Evolutionary conservation across 2,888 invertebrate species (phyloP).

Genomic region (Phytoseiulus persimilis): DNA sequence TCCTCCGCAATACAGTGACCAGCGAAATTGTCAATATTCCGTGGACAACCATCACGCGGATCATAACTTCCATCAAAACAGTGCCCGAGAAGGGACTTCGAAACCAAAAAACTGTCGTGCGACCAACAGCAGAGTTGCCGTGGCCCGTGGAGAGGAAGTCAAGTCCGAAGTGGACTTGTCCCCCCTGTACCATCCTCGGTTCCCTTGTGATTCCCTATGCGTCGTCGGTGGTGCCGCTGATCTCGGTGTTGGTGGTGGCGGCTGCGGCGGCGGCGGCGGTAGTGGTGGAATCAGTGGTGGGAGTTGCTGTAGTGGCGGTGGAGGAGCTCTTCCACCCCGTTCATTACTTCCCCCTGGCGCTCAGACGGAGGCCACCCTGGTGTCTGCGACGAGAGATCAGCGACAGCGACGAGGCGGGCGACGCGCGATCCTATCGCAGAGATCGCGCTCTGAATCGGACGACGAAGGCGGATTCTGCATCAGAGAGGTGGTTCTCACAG

Average conservation of each 20-base stretch:
- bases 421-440: conserved; percentile 6
- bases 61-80: background rate
- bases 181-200: background rate
- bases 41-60: background rate
- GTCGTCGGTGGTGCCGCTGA: background rate
- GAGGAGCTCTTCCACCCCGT: background rate
- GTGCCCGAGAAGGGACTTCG: background rate
- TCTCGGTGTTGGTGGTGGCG: background rate
- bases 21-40: background rate
- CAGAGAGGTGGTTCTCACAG: conserved; percentile 17
- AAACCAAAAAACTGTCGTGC: background rate
- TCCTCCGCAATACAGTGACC: background rate
- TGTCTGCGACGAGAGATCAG: background rate
- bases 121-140: background rate
- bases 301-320: background rate
- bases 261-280: background rate
- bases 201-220: background rate
- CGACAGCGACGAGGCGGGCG: conserved; percentile 11
- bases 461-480: conserved; percentile 31
- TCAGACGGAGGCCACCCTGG: conserved; percentile 8
- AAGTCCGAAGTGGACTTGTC: background rate
- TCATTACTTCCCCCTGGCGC: conserved; percentile 28
- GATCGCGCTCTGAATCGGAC: conserved; percentile 32
- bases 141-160: background rate
- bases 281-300: background rate